Conservation (phyloP, 2,113 vertebrate species). For the Motacilla alba region DNA sequence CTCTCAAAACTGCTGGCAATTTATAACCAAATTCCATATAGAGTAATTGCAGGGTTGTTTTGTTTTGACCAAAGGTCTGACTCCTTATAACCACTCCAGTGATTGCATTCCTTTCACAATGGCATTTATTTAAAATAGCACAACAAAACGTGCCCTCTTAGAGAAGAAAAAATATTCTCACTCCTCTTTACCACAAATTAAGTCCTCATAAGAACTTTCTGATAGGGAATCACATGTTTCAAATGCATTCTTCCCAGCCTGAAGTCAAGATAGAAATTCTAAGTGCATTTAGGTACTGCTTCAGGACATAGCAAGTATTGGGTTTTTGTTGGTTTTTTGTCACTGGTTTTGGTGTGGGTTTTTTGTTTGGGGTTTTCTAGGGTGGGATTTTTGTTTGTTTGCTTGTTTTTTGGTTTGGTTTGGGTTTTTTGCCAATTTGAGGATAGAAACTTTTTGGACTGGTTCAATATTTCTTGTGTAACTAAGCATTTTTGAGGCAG, state of each 20-base stretch:
- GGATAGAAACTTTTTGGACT: neutral
- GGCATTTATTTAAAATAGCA: neutral
- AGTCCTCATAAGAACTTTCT: neutral
- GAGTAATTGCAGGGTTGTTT: neutral
- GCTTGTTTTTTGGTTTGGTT: neutral
- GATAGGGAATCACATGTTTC: neutral
- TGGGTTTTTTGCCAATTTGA: neutral
- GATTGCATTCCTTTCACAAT: neutral
- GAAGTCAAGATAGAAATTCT: neutral
- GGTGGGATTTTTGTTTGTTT: neutral
- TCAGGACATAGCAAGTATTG: neutral
- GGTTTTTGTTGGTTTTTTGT: too few relatives aligned
- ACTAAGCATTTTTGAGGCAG: neutral
- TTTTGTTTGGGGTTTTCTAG: neutral
- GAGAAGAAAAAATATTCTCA: neutral
- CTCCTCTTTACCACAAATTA: neutral
- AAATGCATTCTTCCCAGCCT: neutral
- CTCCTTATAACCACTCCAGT: neutral
- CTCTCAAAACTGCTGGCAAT: neutral
- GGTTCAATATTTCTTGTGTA: neutral
- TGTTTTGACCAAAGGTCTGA: neutral
- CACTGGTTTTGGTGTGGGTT: neutral
- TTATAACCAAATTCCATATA: neutral
- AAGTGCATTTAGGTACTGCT: neutral
- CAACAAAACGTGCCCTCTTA: neutral